Evolutionary conservation across 2,113 vertebrate genomes (phyloP).

Genomic region (Pedetes capensis): DNA sequence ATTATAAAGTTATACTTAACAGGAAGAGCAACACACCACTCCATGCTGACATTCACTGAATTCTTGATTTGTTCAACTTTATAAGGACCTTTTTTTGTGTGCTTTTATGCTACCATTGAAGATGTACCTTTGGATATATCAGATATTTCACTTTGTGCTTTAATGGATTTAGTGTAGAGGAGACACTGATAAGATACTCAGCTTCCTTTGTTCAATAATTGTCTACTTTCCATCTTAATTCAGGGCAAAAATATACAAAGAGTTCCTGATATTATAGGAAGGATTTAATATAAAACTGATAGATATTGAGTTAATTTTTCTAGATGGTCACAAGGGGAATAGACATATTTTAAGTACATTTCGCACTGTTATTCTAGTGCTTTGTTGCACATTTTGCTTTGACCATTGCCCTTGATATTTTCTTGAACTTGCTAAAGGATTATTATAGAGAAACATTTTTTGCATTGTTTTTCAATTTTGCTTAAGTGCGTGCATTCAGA

Average conservation of each 20-base stretch:
- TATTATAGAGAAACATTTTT: not conserved
- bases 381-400: not conserved
- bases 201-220: not conserved
- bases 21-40: no score
- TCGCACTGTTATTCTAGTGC: not conserved
- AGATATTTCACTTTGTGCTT: not conserved
- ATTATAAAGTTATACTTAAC: not conserved
- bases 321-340: not conserved
- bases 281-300: not conserved
- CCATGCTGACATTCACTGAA: no score
- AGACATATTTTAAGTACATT: not conserved
- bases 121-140: not conserved
- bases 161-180: not conserved
- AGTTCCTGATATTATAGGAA: not conserved
- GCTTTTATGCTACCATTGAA: not conserved
- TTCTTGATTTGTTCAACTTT: not conserved
- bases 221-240: not conserved
- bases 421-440: not conserved
- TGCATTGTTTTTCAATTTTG: not conserved
- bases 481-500: not conserved
- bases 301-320: not conserved
- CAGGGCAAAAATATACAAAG: not conserved
- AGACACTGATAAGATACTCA: not conserved
- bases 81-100: not conserved
- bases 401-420: not conserved